Evolutionary conservation across 2,113 vertebrate genomes (phyloP), one percentile per base, ranked within the genome.

Genomic region (Callipepla squamata): DNA sequence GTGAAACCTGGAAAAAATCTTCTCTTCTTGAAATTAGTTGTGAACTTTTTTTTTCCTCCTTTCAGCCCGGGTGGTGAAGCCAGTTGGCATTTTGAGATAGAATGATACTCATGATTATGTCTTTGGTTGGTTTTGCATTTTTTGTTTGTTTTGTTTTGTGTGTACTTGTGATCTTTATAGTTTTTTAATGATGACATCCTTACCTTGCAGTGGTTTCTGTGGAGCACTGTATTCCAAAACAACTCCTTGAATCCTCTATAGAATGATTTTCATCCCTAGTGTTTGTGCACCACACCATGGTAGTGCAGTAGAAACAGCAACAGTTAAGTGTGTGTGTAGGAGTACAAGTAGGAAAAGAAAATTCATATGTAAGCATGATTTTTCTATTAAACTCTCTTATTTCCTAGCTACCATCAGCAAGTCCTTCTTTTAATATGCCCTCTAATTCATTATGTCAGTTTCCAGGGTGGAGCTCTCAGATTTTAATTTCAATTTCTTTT

Each of bases 241-340:
- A 87, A 42, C 42, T 76, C 26, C 40, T 58, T 45, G 32, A 81
- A 38, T 70, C 55, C 63, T 63, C 53, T 59, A 7, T 34, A 21
- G 67, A 66, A 42, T 48, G 17, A 26, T 53, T 93, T 74, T 83
- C 25, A 63, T 87, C 28, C 62, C 51, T 70, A 65, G 30, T 74
- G 55, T 69, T 92, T 89, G 84, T 91, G 87, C 79, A 89, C 68
- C 89, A 87, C 89, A 59, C 78, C 58, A 70, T 89, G 81, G 89
- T 89, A 47, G 47, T 67, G 55, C 67, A 50, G 0, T n/a, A 80
- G 55, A 63, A 85, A 59, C 22, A 77, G 26, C 4, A 23, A 50
- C 15, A 8, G 40, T 20, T 69, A 63, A 36, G 36, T 36, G 17
- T 22, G 66, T 14, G 5, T 51, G 58, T 50, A 79, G 12, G 17